Base-by-base conservation (phyloP, 1,140 invertebrate species). In the Periplaneta americana region DNA sequence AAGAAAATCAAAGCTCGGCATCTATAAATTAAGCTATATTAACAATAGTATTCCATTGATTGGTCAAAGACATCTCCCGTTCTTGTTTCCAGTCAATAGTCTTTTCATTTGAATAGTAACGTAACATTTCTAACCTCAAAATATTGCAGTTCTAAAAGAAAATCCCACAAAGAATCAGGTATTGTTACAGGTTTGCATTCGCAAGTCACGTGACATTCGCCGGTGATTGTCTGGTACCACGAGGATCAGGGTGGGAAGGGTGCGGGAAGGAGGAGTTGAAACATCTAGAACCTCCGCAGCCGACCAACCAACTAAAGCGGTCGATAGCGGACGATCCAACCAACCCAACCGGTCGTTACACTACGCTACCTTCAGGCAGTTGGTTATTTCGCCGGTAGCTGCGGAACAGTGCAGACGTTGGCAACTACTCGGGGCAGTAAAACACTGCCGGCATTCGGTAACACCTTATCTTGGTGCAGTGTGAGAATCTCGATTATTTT, bases 311-410 rank as follows among this genome's bases (percentile, higher is more conserved):
- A 33, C 28, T 34, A n/a, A 48, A 9, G 77, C 82, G 17, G 86
- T 87, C 82, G 84, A 84, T 6, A 82, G 83, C 80, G 81, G 75
- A 17, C 83, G 83, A 36, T 74, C 77, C 36, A n/a, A 78, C 3
- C 66, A 80, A 28, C 36, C 3, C 66, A 80, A 28, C 36, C 79
- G 78, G 82, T 81, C 78, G 77, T 86, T 32, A 84, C 82, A 8
- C 83, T 84, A 4, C 85, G 87, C 35, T 82, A 84, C 57, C 48
- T 84, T 84, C 36, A 83, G 86, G 4, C 85, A 86, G 66, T 79
- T 85, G 35, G 86, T 84, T 80, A 85, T 88, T 37, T 84, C 86
- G 82, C 83, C 85, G 81, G 87, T 88, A 85, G 86, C 87, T 22
- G 84, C 83, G 85, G 82, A 74, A 39, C 18, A 75, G 34, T n/a